Percentiles rank a stretch among this genome's conserved stretches.
phyloP scores from a whole-genome alignment of 2,888 invertebrate species.

The Trachelus tabidus region DNA sequence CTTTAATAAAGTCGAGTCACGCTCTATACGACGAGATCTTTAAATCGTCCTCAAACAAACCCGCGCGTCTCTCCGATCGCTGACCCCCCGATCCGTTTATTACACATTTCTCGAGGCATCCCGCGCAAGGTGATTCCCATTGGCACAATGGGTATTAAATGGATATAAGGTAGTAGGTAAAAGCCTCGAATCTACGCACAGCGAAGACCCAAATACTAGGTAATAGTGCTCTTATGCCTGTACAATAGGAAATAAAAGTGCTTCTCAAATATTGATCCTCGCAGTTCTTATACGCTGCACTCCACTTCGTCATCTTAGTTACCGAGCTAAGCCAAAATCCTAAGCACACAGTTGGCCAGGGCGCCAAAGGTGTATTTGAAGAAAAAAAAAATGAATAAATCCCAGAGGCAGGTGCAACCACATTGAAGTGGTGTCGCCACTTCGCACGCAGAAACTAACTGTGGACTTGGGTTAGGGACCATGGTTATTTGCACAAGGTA shows the following conservation, averaged over 20 bases:
- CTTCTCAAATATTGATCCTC: constrained; percentile 49
- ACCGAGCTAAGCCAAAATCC: constrained; percentile 25
- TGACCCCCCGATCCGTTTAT: constrained; percentile 48
- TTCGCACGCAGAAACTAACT: background rate
- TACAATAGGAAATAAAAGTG: constrained; percentile 39
- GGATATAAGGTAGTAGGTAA: constrained; percentile 47
- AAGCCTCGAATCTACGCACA: constrained; percentile 28
- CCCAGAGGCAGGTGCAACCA: background rate
- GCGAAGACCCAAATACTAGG: constrained; percentile 5
- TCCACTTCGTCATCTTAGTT: constrained; percentile 20
- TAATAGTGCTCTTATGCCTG: background rate
- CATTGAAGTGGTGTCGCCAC: background rate
- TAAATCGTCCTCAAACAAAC: constrained; percentile 54
- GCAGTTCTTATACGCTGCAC: constrained; percentile 27
- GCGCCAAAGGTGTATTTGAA: background rate
- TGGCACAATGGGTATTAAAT: constrained; percentile 26
- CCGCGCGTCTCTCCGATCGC: constrained; percentile 40
- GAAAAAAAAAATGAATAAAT: background rate
- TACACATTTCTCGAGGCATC: constrained; percentile 37
- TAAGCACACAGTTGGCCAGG: constrained; percentile 13
- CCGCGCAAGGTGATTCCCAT: background rate
- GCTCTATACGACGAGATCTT: constrained; percentile 50
- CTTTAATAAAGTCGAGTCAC: constrained; percentile 59
- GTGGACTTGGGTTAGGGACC: background rate
- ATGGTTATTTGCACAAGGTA: background rate